Evolutionary conservation across 2,797 vertebrate species (phyloP).

Genomic region (Halcyon badia): DNA sequence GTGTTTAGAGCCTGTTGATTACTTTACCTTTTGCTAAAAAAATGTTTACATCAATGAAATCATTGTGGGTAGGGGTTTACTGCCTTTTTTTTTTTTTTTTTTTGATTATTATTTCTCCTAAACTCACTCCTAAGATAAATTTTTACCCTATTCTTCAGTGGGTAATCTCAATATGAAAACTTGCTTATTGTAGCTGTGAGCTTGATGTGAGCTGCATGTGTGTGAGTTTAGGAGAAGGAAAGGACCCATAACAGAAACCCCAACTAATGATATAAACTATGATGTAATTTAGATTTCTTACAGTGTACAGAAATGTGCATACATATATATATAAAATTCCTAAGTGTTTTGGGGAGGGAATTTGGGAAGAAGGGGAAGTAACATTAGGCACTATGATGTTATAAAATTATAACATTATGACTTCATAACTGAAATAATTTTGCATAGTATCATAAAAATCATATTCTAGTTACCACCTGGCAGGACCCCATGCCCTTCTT

Average conservation of each 20-base stretch:
- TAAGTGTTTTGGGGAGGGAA: background rate
- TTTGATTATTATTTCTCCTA: background rate
- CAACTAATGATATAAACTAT: background rate
- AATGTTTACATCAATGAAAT: background rate
- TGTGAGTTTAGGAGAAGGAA: conserved; percentile 43
- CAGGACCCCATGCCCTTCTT: conserved; percentile 35
- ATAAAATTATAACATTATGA: conserved; percentile 52
- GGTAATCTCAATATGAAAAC: background rate
- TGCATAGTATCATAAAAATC: conserved; percentile 46
- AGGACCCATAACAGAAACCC: background rate
- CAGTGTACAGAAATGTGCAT: background rate
- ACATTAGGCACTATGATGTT: background rate
- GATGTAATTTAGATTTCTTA: background rate
- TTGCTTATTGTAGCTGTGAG: conserved; percentile 23
- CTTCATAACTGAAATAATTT: conserved; percentile 64
- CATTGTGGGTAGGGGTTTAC: background rate
- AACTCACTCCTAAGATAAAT: background rate
- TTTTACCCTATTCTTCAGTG: conserved; percentile 1
- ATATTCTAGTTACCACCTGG: conserved; percentile 41
- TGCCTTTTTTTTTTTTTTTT: background rate
- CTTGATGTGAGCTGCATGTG: background rate
- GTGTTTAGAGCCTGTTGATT: conserved; percentile 61
- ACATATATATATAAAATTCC: background rate
- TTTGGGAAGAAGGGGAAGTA: background rate
- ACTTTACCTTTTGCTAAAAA: conserved; percentile 23